These are phyloP conservation scores for Daktulosphaira vitifoliae DNA, from an alignment of 1,140 invertebrate species.

Conservation along the genomic window DNA sequence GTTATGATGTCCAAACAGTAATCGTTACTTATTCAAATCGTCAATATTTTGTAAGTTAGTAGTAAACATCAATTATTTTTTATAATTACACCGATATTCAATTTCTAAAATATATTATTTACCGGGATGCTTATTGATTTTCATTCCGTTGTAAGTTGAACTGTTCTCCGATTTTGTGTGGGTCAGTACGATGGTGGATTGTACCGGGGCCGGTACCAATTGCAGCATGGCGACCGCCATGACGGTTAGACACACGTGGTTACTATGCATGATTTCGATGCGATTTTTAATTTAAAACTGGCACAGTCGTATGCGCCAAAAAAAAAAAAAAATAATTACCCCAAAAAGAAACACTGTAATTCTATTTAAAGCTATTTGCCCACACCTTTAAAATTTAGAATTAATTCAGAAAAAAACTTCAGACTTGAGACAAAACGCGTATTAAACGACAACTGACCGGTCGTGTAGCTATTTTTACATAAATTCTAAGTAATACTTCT, in stretches of 20 bases:
- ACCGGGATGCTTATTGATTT: constrained; percentile 33
- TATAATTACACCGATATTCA: no score
- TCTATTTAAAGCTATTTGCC: no score
- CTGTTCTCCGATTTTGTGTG: constrained; percentile 17
- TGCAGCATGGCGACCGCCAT: not conserved
- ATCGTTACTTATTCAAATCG: no score
- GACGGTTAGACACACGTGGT: constrained; percentile 12
- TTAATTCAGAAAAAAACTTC: not conserved
- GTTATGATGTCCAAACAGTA: no score
- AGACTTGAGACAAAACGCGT: not conserved
- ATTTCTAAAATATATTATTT: no score
- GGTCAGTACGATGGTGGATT: constrained; percentile 12
- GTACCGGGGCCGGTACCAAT: not conserved
- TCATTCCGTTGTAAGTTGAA: not conserved
- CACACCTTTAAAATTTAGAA: no score
- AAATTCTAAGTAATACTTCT: no score
- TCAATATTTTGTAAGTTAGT: no score
- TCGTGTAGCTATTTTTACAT: no score
- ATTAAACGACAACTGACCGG: no score
- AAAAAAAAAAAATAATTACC: constrained; percentile 1
- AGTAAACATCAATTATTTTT: no score
- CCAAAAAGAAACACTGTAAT: not conserved
- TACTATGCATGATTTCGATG: not conserved
- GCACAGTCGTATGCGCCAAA: not conserved
- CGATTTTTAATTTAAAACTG: not conserved